Evolutionary conservation across 2,797 vertebrate species (phyloP), one percentile per base, ranked within the genome.

Genomic region (Xenops minutus): DNA sequence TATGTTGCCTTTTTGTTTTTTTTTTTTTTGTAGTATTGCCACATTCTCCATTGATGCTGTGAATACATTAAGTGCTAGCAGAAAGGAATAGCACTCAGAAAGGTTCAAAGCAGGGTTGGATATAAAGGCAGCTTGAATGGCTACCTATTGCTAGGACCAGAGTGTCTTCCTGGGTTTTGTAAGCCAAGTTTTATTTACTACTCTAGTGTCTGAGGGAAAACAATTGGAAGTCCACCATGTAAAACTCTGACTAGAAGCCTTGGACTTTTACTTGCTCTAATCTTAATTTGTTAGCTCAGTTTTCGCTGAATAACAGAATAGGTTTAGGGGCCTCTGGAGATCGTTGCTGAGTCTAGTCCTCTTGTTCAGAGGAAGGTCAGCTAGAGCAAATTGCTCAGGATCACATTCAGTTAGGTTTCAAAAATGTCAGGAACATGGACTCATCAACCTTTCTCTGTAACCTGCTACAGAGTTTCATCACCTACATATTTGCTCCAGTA

Each of bases 201-300:
- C 3, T 20, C 22, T 67, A 7, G 6, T 63, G 27, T 55, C 36
- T 17, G 9, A 36, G 9, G 10, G 36, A 82, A 90, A 34, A 2
- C 23, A 34, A 23, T 1, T 51, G 27, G 15, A 7, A 67, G 11
- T 36, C 13, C 9, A 55, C 24, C 22, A 12, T 0, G 3, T 3
- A 59, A 26, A 54, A 32, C 13, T 59, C 36, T 59, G 29, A 78
- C 19, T 21, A 76, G 32, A 73, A 93, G 9, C 49, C 21, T 66
- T 85, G 36, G 44, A 43, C 12, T 78, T 92, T 58, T 61, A 66
- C 32, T 77, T 37, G 39, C 4, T 36, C 12, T 56, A 44, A 52
- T 36, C 34, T 37, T 49, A 44, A 17, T 58, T 52, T 67, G 23
- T 36, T 66, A n/a, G 46, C 7, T 74, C 15, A 8, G 13, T 78